phyloP scores from a whole-genome alignment of 2,113 vertebrate genomes.

The Siphamia tubifer region DNA sequence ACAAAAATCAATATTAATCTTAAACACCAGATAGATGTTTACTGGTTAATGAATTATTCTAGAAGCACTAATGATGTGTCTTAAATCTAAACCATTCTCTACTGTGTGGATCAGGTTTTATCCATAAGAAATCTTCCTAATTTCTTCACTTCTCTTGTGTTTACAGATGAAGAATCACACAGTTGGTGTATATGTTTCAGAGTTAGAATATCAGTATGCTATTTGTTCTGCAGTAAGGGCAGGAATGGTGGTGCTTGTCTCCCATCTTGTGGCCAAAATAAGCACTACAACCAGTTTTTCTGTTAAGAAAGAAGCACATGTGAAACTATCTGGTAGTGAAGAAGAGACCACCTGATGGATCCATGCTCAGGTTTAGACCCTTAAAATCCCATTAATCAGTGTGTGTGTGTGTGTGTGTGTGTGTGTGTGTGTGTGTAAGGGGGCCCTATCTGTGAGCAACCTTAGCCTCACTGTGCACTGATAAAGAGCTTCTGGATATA shows the following conservation, averaged over 20 bases:
- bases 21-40: not conserved
- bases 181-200: not conserved
- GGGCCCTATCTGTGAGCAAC: slow-evolving; percentile 25
- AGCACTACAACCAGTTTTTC: slow-evolving; percentile 5
- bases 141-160: no score
- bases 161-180: no score
- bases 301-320: not conserved
- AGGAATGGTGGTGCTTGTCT: not conserved
- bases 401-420: not conserved
- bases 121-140: no score
- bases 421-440: not conserved
- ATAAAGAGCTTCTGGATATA: slow-evolving; percentile 59
- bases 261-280: slow-evolving; percentile 10
- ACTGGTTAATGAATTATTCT: not conserved
- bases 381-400: not conserved
- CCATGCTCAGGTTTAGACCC: not conserved
- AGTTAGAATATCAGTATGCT: not conserved
- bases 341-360: not conserved
- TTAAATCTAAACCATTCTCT: not conserved
- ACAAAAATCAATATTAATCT: not conserved
- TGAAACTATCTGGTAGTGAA: not conserved
- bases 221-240: not conserved
- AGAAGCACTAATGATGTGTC: no score
- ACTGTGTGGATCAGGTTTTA: no score
- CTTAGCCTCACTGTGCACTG: slow-evolving; percentile 26